A percentile compares a stretch with the other conserved stretches of the same genome.
These are phyloP conservation scores for Eutrigla gurnardus DNA, from an alignment of 2,797 vertebrate species.

Conservation along the genomic window DNA sequence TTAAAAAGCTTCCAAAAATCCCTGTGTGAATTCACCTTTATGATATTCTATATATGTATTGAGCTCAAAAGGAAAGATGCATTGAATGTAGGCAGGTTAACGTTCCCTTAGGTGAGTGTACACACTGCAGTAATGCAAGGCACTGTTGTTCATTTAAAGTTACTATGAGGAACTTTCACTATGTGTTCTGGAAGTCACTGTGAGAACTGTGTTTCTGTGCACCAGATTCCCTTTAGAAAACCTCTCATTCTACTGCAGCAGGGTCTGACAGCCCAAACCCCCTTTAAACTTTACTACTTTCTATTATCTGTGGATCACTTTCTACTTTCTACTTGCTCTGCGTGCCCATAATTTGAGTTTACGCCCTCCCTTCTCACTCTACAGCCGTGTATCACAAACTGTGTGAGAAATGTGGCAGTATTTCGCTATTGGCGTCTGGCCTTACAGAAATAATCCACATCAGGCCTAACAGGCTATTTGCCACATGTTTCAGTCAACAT, in stretches of 20 bases:
- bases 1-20: neutral
- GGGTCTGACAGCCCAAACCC: too few species aligned
- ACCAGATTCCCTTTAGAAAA: too few species aligned
- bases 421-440: neutral
- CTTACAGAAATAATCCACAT: constrained; percentile 1
- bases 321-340: neutral
- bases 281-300: too few species aligned
- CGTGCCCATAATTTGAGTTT: neutral
- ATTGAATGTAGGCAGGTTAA: neutral
- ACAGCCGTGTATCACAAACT: constrained; percentile 6
- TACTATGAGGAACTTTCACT: too few species aligned
- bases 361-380: neutral
- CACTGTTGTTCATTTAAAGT: neutral
- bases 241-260: too few species aligned
- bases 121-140: neutral
- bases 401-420: neutral
- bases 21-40: neutral
- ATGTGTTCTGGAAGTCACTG: too few species aligned
- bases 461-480: neutral
- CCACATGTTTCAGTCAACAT: constrained; percentile 49
- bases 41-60: neutral
- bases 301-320: neutral
- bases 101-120: neutral
- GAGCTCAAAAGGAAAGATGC: neutral
- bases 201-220: too few species aligned